Conservation (phyloP, 2,797 vertebrate species). For the Pantherophis vulpinus region DNA sequence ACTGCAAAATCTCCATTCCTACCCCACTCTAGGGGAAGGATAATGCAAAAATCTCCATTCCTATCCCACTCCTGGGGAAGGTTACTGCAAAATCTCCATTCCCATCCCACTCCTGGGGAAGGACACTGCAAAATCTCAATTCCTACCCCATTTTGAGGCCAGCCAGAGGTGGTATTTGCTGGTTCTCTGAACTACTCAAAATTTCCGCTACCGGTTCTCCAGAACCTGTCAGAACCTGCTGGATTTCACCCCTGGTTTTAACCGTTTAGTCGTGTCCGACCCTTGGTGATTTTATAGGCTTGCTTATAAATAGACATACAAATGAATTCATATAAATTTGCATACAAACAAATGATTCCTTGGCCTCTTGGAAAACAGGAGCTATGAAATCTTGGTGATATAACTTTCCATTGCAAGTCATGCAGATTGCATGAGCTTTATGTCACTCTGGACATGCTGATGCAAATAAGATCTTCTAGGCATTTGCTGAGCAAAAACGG, state of each 20-base stretch:
- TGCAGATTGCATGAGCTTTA: not conserved
- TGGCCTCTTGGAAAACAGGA: not conserved
- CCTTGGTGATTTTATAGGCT: not conserved
- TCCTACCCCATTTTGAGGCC: too few relatives aligned
- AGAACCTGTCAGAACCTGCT: too few relatives aligned
- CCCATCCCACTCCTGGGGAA: too few relatives aligned
- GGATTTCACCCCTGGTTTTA: not conserved
- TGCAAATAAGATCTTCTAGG: not conserved
- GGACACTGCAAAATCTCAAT: too few relatives aligned
- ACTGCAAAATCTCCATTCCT: too few relatives aligned
- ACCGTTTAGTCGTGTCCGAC: not conserved
- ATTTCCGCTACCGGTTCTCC: too few relatives aligned
- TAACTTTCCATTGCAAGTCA: not conserved
- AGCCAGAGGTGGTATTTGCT: too few relatives aligned
- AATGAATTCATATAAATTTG: not conserved
- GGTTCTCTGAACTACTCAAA: too few relatives aligned
- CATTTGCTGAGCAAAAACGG: not conserved
- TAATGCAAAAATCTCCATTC: too few relatives aligned
- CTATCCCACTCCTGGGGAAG: too few relatives aligned
- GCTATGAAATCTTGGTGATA: not conserved
- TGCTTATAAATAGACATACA: not conserved
- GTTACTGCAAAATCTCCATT: too few relatives aligned
- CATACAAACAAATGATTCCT: not conserved
- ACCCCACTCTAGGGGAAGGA: too few relatives aligned
- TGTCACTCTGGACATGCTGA: not conserved